Conservation (phyloP, 2,113 vertebrate species). For the Thinocorus orbignyianus region DNA sequence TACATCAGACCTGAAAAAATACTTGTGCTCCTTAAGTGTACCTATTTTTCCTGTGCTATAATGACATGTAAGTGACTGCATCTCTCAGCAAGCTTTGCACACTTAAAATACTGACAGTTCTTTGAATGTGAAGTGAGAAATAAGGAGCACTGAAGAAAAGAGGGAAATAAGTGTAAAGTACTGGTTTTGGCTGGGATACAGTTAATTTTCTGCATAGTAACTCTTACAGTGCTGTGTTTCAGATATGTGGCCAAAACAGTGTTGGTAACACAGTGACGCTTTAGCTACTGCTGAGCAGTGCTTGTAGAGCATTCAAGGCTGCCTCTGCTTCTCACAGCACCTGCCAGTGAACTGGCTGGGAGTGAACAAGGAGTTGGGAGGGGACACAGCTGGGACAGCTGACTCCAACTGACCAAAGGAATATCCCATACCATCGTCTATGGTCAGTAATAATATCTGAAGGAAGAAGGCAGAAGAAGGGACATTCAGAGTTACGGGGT, state of each 20-base stretch:
- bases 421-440: neutral
- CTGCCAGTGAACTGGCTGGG: rapidly evolving
- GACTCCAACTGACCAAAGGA: neutral
- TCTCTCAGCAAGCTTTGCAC: neutral
- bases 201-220: neutral
- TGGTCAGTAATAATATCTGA: neutral
- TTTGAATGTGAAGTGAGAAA: neutral
- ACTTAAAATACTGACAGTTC: neutral
- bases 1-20: neutral
- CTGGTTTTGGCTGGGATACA: neutral
- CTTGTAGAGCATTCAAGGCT: neutral
- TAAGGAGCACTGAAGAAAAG: neutral
- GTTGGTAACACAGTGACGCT: neutral
- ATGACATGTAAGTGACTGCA: rapidly evolving
- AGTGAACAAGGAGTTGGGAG: neutral
- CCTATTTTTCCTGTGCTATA: neutral
- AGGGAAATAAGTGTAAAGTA: neutral
- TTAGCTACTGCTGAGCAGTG: neutral
- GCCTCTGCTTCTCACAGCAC: neutral
- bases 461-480: neutral
- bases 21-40: neutral
- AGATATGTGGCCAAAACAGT: neutral
- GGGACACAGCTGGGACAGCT: neutral
- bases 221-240: neutral
- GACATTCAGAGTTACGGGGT: rapidly evolving